phyloP scores from a whole-genome alignment of 2,113 vertebrate species.

The Pomatorhinus ruficollis region DNA sequence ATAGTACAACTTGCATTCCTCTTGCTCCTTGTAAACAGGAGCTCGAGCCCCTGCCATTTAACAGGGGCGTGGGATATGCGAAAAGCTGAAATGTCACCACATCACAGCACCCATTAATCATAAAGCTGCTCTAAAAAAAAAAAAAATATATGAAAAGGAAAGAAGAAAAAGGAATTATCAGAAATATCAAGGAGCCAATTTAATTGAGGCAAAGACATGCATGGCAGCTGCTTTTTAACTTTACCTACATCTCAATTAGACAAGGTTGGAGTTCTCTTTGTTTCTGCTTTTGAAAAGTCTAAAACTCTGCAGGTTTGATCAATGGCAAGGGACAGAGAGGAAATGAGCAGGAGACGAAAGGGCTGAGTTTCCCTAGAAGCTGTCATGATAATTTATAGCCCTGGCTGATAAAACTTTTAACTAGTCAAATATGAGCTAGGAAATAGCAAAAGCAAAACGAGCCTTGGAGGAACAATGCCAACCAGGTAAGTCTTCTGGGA shows the following conservation, averaged over 20 bases:
- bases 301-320: constrained; percentile 30
- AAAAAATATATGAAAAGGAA: neutral
- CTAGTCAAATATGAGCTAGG: constrained; percentile 32
- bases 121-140: neutral
- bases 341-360: constrained; percentile 50
- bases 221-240: neutral
- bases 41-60: neutral
- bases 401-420: constrained; percentile 40
- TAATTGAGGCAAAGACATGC: constrained; percentile 35
- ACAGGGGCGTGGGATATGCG: neutral
- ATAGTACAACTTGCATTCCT: neutral
- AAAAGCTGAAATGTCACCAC: constrained; percentile 57
- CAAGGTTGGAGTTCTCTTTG: constrained; percentile 47
- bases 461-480: neutral
- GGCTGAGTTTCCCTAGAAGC: neutral
- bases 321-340: constrained; percentile 20
- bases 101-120: constrained; percentile 48
- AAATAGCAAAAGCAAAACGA: neutral
- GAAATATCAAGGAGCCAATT: constrained; percentile 43
- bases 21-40: constrained; percentile 30
- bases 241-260: constrained; percentile 39
- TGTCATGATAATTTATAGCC: constrained; percentile 54
- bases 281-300: constrained; percentile 53
- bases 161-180: constrained; percentile 38
- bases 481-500: neutral